phyloP scores from a whole-genome alignment of 2,797 vertebrate genomes.

The Acrossocheilus wenchowensis region DNA sequence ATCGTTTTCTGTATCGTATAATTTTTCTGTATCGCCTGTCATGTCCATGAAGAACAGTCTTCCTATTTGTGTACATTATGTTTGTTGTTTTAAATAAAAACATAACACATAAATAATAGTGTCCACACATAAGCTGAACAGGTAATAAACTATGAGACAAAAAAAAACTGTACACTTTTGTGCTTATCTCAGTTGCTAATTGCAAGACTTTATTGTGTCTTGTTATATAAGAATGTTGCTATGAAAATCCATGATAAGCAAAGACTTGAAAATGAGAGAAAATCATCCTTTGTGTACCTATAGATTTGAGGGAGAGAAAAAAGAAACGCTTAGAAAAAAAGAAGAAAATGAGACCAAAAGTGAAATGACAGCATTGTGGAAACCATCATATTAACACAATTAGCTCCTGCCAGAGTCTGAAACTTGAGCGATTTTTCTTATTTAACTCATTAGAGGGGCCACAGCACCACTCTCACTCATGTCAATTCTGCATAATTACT shows the following conservation, averaged over 20 bases:
- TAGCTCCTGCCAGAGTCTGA: slow-evolving; percentile 80
- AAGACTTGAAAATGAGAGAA: slow-evolving; percentile 54
- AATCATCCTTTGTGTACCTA: slow-evolving; percentile 34
- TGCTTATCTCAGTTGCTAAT: slow-evolving; percentile 40
- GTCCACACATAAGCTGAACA: not conserved
- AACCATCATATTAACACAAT: slow-evolving; percentile 79
- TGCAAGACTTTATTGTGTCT: slow-evolving; percentile 41
- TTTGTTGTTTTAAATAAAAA: too few species aligned
- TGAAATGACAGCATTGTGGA: slow-evolving; percentile 77
- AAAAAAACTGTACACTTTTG: slow-evolving; percentile 29
- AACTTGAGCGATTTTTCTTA: slow-evolving; percentile 84
- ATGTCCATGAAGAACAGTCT: not conserved
- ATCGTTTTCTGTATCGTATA: too few species aligned
- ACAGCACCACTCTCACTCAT: slow-evolving; percentile 81
- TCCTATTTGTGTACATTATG: not conserved
- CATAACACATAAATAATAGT: not conserved
- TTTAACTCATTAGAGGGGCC: slow-evolving; percentile 84
- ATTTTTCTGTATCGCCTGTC: not conserved
- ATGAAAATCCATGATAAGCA: slow-evolving; percentile 54
- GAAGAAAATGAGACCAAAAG: slow-evolving; percentile 65
- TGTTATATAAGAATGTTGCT: slow-evolving; percentile 45
- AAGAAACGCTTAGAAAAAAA: slow-evolving; percentile 55
- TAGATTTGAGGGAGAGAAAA: slow-evolving; percentile 21
- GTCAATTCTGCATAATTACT: slow-evolving; percentile 84
- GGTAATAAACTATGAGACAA: slow-evolving; percentile 38